Evolutionary conservation across 64 coral and sea anemone genomes (phyloP), one percentile per base, ranked within the genome.

Genomic region (Actinia equina): DNA sequence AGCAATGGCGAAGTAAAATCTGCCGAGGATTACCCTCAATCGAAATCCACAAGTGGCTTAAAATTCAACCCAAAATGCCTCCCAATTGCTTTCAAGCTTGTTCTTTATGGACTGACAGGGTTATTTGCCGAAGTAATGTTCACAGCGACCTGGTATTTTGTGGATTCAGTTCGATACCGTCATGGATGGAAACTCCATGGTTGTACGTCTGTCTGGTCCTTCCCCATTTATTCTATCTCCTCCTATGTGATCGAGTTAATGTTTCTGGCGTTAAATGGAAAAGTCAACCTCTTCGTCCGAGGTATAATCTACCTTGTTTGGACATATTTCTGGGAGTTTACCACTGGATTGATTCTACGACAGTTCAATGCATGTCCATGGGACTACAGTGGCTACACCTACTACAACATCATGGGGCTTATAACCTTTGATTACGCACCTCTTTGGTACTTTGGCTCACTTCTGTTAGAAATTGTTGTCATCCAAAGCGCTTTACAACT

Each of bases 371-470:
- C 97, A 2, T 99, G 97, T 79, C 97, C 97, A 1, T 99, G 97
- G 97, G 93, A 99, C 82, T 99, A 99, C 82, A 92, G 88, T 4
- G 97, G 86, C 8, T 99, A 99, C 19, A 99, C 97, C 3, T 85
- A 92, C 57, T 95, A 85, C 58, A 89, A 99, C 62, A 51, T 99
- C 6, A 90, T 95, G 88, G 97, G 97, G 0, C 62, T 99, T 10
- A 99, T 99, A 18, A 99, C 97, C 0, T 88, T 99, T 22, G 97
- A 99, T 79, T 99, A 99, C 64, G 97, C 97, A 8, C 97, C 97
- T 42, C 46, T 95, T 5, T 99, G 97, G 97, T 95, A 88, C 18
- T 46, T 99, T 86, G 97, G 97, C n/a, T 90, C 93, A 8, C 44
- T 99, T n/a, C 1, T 99, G 18, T 80, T 99, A 30, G 97, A 99